Conservation (phyloP, 2,113 vertebrate species). For the Edolisoma coerulescens region DNA sequence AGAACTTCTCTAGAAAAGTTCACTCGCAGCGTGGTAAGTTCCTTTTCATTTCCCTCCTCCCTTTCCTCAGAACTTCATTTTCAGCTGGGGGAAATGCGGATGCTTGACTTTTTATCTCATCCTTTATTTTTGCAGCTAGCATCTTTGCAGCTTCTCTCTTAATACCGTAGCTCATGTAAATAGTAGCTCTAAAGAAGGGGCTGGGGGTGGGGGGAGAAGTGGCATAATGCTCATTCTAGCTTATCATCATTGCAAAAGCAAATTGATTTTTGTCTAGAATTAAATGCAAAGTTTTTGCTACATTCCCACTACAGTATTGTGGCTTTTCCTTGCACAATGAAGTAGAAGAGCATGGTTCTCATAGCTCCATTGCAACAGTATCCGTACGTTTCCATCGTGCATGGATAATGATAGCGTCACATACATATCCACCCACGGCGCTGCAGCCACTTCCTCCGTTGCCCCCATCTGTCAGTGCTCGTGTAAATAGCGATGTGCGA, state of each 20-base stretch:
- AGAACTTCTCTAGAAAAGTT: conserved; percentile 99
- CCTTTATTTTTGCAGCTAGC: conserved; percentile 31
- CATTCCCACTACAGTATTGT: neutral
- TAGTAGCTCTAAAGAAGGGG: neutral
- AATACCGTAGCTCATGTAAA: neutral
- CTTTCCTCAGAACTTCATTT: conserved; percentile 47
- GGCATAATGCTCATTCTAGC: neutral
- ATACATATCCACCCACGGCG: neutral
- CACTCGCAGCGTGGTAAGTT: conserved; percentile 97
- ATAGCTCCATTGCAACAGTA: neutral
- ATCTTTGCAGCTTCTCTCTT: conserved; percentile 59
- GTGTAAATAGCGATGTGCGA: neutral
- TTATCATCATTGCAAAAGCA: neutral
- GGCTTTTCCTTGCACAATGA: neutral
- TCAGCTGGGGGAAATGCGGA: neutral
- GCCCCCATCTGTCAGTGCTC: neutral
- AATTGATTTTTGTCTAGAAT: neutral
- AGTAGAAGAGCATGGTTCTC: conserved; percentile 11
- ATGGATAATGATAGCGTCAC: neutral
- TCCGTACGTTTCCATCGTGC: neutral
- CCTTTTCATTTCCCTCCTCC: conserved; percentile 57
- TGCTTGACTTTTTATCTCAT: conserved; percentile 19
- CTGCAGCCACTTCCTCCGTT: neutral
- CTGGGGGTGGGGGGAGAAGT: neutral
- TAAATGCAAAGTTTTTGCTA: neutral